Evolutionary conservation across 2,797 vertebrate genomes (phyloP), one percentile per base, ranked within the genome.

Genomic region (Lithobates pipiens): DNA sequence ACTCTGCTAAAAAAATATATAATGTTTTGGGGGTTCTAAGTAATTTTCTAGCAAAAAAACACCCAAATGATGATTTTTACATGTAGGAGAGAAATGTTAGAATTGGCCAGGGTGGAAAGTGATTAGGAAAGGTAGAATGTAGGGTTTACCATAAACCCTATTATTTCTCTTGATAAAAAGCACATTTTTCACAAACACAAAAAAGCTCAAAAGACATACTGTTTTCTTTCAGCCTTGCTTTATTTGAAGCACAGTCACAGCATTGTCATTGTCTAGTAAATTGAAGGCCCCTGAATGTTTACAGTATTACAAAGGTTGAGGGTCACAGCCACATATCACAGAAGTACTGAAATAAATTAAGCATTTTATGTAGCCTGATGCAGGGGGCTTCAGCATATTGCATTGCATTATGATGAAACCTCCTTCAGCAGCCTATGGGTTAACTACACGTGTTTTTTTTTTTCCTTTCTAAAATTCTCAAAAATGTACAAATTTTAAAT

Each of bases 401-500:
- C 21, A 1, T 61, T 15, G 65, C 27, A 74, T 11, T 2, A 39
- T 82, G 39, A n/a, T 83, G 70, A 65, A 83, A 70, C 39, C 76
- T 61, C 61, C 76, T 80, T 46, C 76, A 84, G 71, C 76, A 84
- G 71, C 57, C 42, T 67, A 79, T 68, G 71, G 25, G 81, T 87
- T 83, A 83, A 83, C 70, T 69, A 70, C 42, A 75, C 76, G 32
- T 91, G 94, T 42, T 90, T 91, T 94, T 73, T 54, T 69, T 83
- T 39, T 91, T 90, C 94, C 25, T 91, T 91, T 94, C 94, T 89
- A 91, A 93, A 92, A 92, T 80, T 86, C 50, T 79, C 46, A 80
- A 87, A 91, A 96, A 93, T 93, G 91, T 94, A 95, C 94, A 95
- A 95, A 95, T 92, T 93, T 88, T 93, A 94, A 89, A 76, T 89